Evolutionary conservation across 2,113 vertebrate species (phyloP), one percentile per base, ranked within the genome.

Genomic region (Alexandromys fortis): DNA sequence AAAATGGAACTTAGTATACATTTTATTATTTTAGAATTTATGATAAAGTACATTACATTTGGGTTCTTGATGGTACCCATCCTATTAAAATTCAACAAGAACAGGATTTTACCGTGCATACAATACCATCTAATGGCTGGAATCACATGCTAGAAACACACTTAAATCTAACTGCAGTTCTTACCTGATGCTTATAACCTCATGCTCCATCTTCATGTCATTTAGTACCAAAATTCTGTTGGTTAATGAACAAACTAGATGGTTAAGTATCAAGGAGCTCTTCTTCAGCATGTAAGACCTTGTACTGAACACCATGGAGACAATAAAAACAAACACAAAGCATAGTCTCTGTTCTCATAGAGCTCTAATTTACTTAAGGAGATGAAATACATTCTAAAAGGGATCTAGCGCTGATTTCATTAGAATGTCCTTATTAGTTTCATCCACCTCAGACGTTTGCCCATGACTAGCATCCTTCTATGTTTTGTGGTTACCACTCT

Each of bases 151-250:
- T 73, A 38, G 70, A 94, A 92, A 28, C 19, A 65, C 17, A 70
- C 24, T 26, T 86, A 88, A 82, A 55, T 47, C 47, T 77, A 65
- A 72, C 55, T 75, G 1, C 16, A 35, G 42, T 49, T 68, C 88
- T 94, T 89, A 79, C 82, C 94, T 89, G n/a, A 61, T 76, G 14
- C 21, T 92, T 52, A 63, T 45, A 82, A 94, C 52, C 28, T 77
- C 79, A 93, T 7, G 21, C 30, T 92, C 52, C 76, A 63, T 55
- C 65, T 85, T 81, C 38, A 61, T 89, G 55, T 19, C 72, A 86
- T 92, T 96, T 91, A 94, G 77, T 94, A 83, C 14, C 45, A 75
- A 90, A 94, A 92, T 78, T 92, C 61, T 89, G 49, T 45, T 90
- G 72, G 79, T 91, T 87, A 92, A 49, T 94, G 45, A 94, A 85